Evolutionary conservation across 2,113 vertebrate genomes (phyloP).

Genomic region (Scartelaos histophorus): DNA sequence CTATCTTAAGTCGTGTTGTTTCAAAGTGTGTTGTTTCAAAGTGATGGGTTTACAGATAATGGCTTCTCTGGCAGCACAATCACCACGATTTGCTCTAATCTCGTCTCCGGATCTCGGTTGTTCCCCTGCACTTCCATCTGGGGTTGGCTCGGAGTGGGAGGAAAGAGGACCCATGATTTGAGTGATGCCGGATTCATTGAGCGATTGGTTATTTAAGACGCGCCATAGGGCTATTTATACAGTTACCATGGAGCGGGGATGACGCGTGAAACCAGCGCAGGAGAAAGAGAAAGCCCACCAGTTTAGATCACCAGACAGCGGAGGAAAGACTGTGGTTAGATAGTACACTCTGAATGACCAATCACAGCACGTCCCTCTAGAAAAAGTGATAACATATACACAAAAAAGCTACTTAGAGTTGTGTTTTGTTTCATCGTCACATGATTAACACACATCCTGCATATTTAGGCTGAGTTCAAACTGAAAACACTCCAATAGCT

Average conservation of each 20-base stretch:
- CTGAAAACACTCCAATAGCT: too few species aligned
- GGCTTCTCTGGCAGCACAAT: neutral
- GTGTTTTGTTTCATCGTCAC: too few species aligned
- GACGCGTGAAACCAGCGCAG: neutral
- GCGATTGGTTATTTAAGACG: conserved; percentile 1
- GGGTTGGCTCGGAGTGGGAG: neutral
- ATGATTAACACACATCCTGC: too few species aligned
- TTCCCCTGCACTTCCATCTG: neutral
- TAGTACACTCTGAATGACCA: too few species aligned
- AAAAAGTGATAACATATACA: too few species aligned
- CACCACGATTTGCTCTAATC: neutral
- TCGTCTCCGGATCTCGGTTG: neutral
- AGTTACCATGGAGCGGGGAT: neutral
- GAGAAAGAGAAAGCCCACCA: neutral
- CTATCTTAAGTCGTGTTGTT: too few species aligned
- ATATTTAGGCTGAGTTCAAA: too few species aligned
- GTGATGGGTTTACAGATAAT: neutral
- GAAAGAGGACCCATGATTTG: neutral
- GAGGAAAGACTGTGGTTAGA: neutral
- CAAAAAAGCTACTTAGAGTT: too few species aligned
- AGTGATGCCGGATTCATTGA: neutral
- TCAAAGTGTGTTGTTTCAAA: neutral
- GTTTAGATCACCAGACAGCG: neutral
- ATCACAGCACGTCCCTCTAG: too few species aligned
- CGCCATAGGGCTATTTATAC: neutral